Conservation (phyloP, 2,888 invertebrate species). For the Pardosa pseudoannulata region DNA sequence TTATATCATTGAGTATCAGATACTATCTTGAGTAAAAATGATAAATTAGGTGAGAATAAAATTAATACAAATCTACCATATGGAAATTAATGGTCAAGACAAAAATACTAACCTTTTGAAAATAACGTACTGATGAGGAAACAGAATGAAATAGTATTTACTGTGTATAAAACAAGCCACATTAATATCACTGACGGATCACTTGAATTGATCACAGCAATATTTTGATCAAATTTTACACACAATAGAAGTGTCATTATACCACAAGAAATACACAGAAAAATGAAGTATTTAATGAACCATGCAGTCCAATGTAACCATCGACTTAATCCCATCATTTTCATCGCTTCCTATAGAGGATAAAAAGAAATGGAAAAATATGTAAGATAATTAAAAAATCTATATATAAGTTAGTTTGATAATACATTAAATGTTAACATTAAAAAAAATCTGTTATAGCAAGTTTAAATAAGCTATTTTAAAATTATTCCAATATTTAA, state of each 20-base stretch:
- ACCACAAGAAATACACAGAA: slow-evolving; percentile 82
- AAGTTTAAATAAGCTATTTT: too few species aligned
- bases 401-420: too few species aligned
- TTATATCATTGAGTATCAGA: too few species aligned
- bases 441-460: too few species aligned
- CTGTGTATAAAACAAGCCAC: slow-evolving; percentile 84
- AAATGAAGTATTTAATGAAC: slow-evolving; percentile 87
- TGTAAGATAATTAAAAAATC: too few species aligned
- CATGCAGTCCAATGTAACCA: slow-evolving; percentile 92
- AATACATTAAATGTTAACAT: too few species aligned
- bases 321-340: slow-evolving; percentile 91
- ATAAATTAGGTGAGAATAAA: too few species aligned
- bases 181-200: slow-evolving; percentile 84
- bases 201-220: slow-evolving; percentile 84
- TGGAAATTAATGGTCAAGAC: too few species aligned
- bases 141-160: slow-evolving; percentile 85
- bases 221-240: slow-evolving; percentile 75
- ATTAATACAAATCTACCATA: too few species aligned
- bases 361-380: neutral
- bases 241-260: slow-evolving; percentile 78
- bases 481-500: too few species aligned
- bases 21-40: too few species aligned
- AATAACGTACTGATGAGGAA: slow-evolving; percentile 89
- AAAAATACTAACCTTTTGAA: slow-evolving; percentile 83
- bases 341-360: slow-evolving; percentile 87